Evolutionary conservation across 2,888 invertebrate genomes (phyloP).

Genomic region (Lithophane ornitopus): DNA sequence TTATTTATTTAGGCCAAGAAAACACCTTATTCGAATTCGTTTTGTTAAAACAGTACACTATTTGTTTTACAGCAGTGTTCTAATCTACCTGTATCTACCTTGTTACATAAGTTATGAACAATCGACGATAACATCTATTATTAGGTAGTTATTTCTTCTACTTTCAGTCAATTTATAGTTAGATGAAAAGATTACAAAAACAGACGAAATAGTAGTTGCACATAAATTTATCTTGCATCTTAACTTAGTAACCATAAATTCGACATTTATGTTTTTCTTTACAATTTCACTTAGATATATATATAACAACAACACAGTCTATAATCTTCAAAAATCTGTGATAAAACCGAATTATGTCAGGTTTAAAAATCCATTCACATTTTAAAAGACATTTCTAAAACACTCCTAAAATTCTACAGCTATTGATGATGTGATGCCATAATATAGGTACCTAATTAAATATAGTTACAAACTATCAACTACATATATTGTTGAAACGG

Average conservation of each 20-base stretch:
- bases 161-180: slow-evolving; percentile 15
- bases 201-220: not conserved
- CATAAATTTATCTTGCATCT: no score
- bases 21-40: not conserved
- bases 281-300: not conserved
- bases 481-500: slow-evolving; percentile 15
- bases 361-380: not conserved
- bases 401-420: slow-evolving; percentile 13
- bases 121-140: slow-evolving; percentile 1
- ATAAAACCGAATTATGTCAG: not conserved
- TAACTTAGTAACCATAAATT: slow-evolving; percentile 19
- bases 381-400: slow-evolving; percentile 13
- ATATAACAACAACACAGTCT: no score
- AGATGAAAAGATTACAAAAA: slow-evolving; percentile 7
- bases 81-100: not conserved
- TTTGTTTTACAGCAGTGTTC: slow-evolving; percentile 9
- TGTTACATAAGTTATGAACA: not conserved
- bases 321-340: not conserved
- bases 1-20: slow-evolving; percentile 6
- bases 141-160: not conserved
- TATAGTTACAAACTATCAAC: not conserved
- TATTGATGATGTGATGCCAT: slow-evolving; percentile 11
- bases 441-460: not conserved
- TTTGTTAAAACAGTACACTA: not conserved
- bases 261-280: not conserved